These are phyloP conservation scores for Odontamblyopus lacepedii DNA, from an alignment of 2,797 vertebrate genomes.

Conservation along the genomic window DNA sequence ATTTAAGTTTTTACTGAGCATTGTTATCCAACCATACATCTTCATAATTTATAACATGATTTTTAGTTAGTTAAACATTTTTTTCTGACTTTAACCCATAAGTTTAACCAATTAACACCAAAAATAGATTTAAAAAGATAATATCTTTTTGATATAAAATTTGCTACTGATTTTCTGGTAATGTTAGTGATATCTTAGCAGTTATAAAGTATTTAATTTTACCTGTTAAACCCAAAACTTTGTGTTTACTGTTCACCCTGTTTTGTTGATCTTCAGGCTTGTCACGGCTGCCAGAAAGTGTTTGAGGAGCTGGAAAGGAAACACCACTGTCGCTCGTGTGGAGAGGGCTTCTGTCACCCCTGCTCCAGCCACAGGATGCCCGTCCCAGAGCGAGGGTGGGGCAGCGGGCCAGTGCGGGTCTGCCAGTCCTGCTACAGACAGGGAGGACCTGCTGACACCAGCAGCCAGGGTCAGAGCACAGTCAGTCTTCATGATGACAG, in stretches of 20 bases:
- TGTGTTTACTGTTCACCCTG: not conserved
- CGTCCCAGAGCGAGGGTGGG: constrained; percentile 85
- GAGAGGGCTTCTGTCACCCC: constrained; percentile 84
- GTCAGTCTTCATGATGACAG: not conserved
- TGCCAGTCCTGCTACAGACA: constrained; percentile 76
- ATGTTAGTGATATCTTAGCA: too few relatives aligned
- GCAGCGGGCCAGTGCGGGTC: constrained; percentile 77
- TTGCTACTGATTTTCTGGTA: too few relatives aligned
- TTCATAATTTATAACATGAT: too few relatives aligned
- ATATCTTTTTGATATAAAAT: too few relatives aligned
- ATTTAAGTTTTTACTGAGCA: not conserved
- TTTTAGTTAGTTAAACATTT: too few relatives aligned
- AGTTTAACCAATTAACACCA: too few relatives aligned
- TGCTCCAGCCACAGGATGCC: constrained; percentile 83
- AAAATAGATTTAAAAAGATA: too few relatives aligned
- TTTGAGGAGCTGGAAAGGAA: constrained; percentile 82
- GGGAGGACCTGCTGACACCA: constrained; percentile 61
- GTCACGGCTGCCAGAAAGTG: constrained; percentile 73
- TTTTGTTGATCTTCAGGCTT: constrained; percentile 59
- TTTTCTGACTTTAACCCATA: too few relatives aligned
- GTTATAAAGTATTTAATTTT: not conserved
- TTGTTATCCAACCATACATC: too few relatives aligned
- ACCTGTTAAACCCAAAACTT: too few relatives aligned
- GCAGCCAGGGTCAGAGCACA: constrained; percentile 66
- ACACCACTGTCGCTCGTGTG: constrained; percentile 85